Conservation (phyloP, 2,797 vertebrate genomes). For the Mus spretus region DNA sequence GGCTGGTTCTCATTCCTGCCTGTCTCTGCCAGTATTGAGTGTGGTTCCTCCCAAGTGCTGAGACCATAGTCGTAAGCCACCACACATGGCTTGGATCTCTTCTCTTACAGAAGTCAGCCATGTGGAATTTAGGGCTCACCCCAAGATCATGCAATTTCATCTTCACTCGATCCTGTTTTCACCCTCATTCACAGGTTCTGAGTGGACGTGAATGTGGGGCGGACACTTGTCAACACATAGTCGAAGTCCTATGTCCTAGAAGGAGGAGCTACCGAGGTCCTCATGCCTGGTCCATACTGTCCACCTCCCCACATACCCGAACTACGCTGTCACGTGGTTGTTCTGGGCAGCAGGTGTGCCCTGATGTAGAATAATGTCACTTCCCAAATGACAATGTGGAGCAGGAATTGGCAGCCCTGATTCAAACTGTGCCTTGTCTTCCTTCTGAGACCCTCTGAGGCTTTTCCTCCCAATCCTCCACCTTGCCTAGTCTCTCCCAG, state of each 20-base stretch:
- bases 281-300: rapidly evolving
- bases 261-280: background rate
- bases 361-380: too few relatives aligned
- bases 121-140: rapidly evolving
- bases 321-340: rapidly evolving
- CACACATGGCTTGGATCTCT: background rate
- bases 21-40: background rate
- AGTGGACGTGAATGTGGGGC: background rate
- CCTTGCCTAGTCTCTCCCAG: background rate
- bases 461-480: background rate
- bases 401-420: background rate
- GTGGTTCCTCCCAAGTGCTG: background rate
- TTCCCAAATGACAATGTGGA: rapidly evolving
- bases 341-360: background rate
- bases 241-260: background rate
- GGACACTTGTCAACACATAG: background rate
- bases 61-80: background rate
- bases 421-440: background rate
- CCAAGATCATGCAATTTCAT: background rate
- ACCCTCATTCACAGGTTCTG: background rate
- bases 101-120: background rate
- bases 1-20: background rate
- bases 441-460: rapidly evolving
- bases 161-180: background rate
- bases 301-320: background rate